A percentile compares a stretch with the other conserved stretches of the same genome.
Evolutionary conservation across 2,888 invertebrate genomes (phyloP).

Genomic region (Cerastis rubricosa): DNA sequence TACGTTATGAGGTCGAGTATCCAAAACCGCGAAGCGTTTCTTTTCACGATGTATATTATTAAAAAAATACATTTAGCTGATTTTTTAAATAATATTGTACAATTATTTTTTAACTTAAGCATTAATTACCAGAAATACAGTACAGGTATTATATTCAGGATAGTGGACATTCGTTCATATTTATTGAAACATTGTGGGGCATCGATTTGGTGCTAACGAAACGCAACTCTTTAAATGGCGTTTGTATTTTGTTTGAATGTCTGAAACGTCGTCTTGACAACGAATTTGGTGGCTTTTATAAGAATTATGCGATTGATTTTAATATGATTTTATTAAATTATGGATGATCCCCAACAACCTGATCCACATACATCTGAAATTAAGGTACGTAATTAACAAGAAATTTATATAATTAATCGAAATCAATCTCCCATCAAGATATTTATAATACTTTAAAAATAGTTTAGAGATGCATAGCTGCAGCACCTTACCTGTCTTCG

Average conservation of each 20-base stretch:
- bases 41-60: slow-evolving; percentile 3
- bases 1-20: background rate
- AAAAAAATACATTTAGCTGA: background rate
- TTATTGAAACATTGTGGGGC: background rate
- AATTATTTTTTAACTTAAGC: background rate
- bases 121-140: background rate
- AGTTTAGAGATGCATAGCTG: slow-evolving; percentile 81
- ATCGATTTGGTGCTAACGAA: slow-evolving; percentile 57
- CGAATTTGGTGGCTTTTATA: slow-evolving; percentile 82
- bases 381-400: slow-evolving; percentile 77
- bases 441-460: slow-evolving; percentile 84
- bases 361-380: slow-evolving; percentile 78
- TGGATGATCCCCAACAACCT: slow-evolving; percentile 85
- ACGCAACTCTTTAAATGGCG: slow-evolving; percentile 74
- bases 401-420: slow-evolving; percentile 46
- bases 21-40: background rate
- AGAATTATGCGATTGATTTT: slow-evolving; percentile 81
- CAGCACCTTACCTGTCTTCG: slow-evolving; percentile 70
- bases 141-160: background rate
- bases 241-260: slow-evolving; percentile 84
- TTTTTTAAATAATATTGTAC: background rate
- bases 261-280: slow-evolving; percentile 88
- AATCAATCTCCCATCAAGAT: slow-evolving; percentile 72
- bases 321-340: slow-evolving; percentile 87
- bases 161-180: background rate